phyloP scores from a whole-genome alignment of 2,113 vertebrate genomes.

The Pipra filicauda region DNA sequence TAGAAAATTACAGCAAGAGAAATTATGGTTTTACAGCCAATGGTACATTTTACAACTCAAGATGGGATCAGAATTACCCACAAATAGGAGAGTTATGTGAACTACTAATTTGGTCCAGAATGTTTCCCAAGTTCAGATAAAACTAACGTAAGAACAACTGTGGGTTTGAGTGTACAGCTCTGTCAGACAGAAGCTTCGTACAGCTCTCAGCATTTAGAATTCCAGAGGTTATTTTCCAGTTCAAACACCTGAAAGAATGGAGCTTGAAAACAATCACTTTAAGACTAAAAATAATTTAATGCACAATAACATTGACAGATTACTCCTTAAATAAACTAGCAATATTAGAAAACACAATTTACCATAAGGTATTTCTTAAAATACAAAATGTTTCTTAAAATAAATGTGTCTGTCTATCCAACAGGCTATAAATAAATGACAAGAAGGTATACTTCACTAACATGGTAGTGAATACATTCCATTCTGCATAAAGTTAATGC shows the following conservation, averaged over 20 bases:
- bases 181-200: background rate
- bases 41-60: background rate
- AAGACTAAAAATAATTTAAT: slow-evolving; percentile 58
- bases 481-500: background rate
- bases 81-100: background rate
- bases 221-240: background rate
- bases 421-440: background rate
- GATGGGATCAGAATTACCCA: background rate
- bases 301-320: background rate
- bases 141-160: background rate
- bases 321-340: background rate
- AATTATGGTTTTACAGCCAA: background rate
- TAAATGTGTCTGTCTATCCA: background rate
- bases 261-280: background rate
- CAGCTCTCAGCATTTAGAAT: background rate
- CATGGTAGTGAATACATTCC: background rate
- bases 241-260: background rate
- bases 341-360: background rate
- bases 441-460: background rate
- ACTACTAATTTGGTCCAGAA: background rate
- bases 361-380: background rate
- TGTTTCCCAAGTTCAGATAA: background rate
- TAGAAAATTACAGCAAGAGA: background rate
- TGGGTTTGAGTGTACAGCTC: background rate
- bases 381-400: slow-evolving; percentile 2